Evolutionary conservation across 1,140 invertebrate genomes (phyloP).

Genomic region (Centruroides vittatus): DNA sequence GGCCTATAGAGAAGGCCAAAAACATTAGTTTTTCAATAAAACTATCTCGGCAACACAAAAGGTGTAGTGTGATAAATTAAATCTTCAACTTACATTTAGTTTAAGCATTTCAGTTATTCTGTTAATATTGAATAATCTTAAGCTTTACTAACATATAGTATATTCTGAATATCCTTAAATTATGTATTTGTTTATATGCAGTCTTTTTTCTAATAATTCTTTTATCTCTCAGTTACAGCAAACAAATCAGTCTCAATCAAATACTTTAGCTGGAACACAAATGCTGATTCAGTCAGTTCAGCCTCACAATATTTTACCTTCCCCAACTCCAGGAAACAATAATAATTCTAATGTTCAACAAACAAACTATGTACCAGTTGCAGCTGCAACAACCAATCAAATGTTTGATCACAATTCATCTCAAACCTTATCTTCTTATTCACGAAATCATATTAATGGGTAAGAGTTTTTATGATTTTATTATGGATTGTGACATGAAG

Average conservation of each 20-base stretch:
- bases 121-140: too few relatives aligned
- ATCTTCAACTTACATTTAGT: too few relatives aligned
- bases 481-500: too few relatives aligned
- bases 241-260: constrained; percentile 10
- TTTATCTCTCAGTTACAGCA: constrained; percentile 15
- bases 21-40: too few relatives aligned
- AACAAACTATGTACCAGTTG: background rate
- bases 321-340: background rate
- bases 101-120: too few relatives aligned
- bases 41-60: too few relatives aligned
- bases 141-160: too few relatives aligned
- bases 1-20: too few relatives aligned
- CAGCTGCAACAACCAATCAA: background rate
- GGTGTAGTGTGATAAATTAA: too few relatives aligned
- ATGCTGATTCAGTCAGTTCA: background rate
- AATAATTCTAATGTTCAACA: background rate
- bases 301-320: background rate
- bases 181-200: too few relatives aligned
- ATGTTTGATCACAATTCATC: background rate
- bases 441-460: background rate
- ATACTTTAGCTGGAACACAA: constrained; percentile 6
- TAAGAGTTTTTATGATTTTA: background rate
- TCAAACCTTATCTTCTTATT: background rate
- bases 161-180: too few relatives aligned
- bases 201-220: background rate